Evolutionary conservation across 1,140 invertebrate genomes (phyloP), one percentile per base, ranked within the genome.

Genomic region (Temnothorax longispinosus): DNA sequence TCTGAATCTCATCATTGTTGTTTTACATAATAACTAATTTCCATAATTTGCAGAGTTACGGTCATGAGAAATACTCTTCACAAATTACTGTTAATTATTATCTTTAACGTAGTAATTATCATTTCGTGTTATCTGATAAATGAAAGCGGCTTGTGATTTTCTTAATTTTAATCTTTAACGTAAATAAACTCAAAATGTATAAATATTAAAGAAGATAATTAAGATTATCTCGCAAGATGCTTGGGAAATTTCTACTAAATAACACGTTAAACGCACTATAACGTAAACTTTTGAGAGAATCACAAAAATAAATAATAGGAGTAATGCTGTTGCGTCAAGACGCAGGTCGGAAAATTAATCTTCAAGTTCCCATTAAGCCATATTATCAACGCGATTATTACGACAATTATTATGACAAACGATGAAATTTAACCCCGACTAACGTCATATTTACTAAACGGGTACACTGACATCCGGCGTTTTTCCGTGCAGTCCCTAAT

Each of bases 401-500:
- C 47, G 67, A 38, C 35, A 21, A 82, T 82, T 82, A 82, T 72
- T 74, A 75, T 47, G 54, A 74, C 27, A 11, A 75, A 60, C 27
- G 38, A 58, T n/a, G 7, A 74, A 82, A 74, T 72, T 74, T 60
- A 84, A 54, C n/a, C 32, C 54, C 11, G n/a, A 84, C 52, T 84
- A 74, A 50, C 62, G 69, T 74, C 54, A 32, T 75, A 62, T 84
- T 84, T 84, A 58, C 41, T 60, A 60, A 84, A 54, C 54, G n/a
- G 60, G 13, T 11, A 38, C 11, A n/a, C 80, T 27, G 52, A 84
- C 54, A 84, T 47, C 54, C 80, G 54, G 13, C 41, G 41, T 82
- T 82, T 82, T 82, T 82, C 80, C 69, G n/a, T 7, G n/a, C 69
- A 74, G 18, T 56, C 44, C 32, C 41, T 84, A 84, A 84, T 84